Evolutionary conservation across 2,888 invertebrate genomes (phyloP), one percentile per base, ranked within the genome.

Genomic region (Onchidella celtica): DNA sequence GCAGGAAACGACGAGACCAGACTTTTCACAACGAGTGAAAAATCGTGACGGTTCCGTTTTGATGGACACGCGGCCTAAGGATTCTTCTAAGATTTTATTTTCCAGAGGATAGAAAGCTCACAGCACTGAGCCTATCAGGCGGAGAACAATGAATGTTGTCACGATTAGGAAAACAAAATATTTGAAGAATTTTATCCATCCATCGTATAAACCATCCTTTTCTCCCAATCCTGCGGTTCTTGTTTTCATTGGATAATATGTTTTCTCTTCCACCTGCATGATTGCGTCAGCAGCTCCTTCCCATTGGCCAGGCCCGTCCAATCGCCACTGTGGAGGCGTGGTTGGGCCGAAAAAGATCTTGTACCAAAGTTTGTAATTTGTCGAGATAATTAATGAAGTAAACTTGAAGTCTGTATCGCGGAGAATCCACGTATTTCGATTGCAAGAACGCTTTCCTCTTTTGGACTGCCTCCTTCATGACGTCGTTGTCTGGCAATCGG

Each of bases 371-470:
- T 82, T 84, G 2, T 83, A 80, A 57, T 87, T 84, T 84, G 66
- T 87, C 87, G 3, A 86, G 83, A 68, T 87, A 88, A 55, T 85
- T 81, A 40, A 88, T 87, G 82, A 87, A 88, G 79, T 87, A 87
- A 4, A 88, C 84, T 57, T 87, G 86, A 14, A 86, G 84, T 11
- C 82, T 87, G 75, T 87, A 87, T 59, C 86, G 47, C 11, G 88
- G 86, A 0, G 88, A 86, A 65, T 88, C 86, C 14, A 88, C 83
- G 65, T 86, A 86, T 47, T 80, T 85, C 38, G 82, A 79, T 68
- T 82, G 84, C 14, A 88, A 69, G 29, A 84, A 86, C 32, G 81
- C 84, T 57, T 83, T 57, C 81, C 85, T 83, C 66, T 85, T 84
- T 38, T 86, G 86, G 21, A 79, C 73, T 11, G 29, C 65, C 17